Base-by-base conservation (phyloP, 1,140 invertebrate species). In the Penaeus indicus region DNA sequence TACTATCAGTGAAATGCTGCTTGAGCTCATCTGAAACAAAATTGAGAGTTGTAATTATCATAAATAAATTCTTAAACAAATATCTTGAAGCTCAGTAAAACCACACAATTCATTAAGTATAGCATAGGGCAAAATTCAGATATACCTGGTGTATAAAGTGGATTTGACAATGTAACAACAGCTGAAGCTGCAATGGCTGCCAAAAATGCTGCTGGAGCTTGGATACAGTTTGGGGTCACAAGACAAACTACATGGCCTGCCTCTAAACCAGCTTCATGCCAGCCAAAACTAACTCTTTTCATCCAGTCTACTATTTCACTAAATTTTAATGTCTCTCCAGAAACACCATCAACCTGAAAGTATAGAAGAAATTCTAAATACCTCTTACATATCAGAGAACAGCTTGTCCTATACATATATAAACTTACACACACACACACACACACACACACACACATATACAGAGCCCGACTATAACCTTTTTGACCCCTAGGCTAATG, bases 141-240 rank as follows among this genome's bases (percentile, higher is more conserved):
- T n/a, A 60, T 67, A 88, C 86, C 86, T 88, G 86, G 86, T 10
- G 86, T 88, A n/a, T 62, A 83, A 11, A 88, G 86, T 38, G 86
- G 86, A 62, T 88, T 88, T 4, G 86, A 79, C 5, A 88, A 61
- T 19, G 86, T 88, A n/a, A 88, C 86, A 83, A 77, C n/a, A 42
- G 79, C 86, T 27, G 79, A 83, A 38, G 80, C 64, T 67, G 80
- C 80, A 13, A 77, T 64, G 27, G 64, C 79, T 61, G 86, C 79
- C 22, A 88, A 64, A 25, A 88, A 83, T n/a, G 67, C 61, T 62
- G 47, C 32, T 19, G 77, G 86, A 21, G 42, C 80, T 22, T 75
- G 67, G 86, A 88, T 75, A 22, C 54, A 69, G 61, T 88, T 88
- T 42, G 86, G 86, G 3, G 86, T 75, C 27, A 88, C 86, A 21